Evolutionary conservation across 2,797 vertebrate genomes (phyloP), one percentile per base, ranked within the genome.

Genomic region (Morus bassanus): DNA sequence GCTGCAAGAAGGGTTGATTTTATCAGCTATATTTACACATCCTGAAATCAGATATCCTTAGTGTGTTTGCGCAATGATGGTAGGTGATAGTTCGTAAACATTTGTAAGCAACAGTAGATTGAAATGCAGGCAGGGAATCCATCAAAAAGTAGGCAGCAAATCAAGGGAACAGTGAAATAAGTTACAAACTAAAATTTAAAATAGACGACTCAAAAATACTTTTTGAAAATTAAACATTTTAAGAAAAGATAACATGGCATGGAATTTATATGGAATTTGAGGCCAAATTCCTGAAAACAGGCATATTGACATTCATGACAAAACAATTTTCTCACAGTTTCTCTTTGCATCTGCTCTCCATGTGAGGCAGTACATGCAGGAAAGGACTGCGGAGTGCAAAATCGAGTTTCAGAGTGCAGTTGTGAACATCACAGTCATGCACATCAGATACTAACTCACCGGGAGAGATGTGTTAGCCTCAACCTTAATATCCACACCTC

Each of bases 401-500:
- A 35, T 19, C 37, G 37, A 69, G 13, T 31, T 41, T 51, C 35
- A 35, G 63, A 57, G 35, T 0, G 0, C 9, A 13, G 0, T 10
- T 45, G 6, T 39, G 67, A 53, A 18, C 24, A 18, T 25, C 13
- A 30, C 39, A 79, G 18, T 18, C 18, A 8, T 24, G 13, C 27
- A 9, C 19, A n/a, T 30, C 37, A 51, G 35, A 56, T 12, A 8
- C 31, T 33, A 19, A 63, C 25, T n/a, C 35, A 46, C 7, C n/a
- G 48, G 28, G 17, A 8, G 18, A 22, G 7, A 24, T 4, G 2
- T 11, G 6, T 37, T n/a, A 56, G 28, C 48, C 37, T 19, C n/a
- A 70, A 3, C 7, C 8, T 64, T 59, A n/a, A 46, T 18, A 60
- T 61, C 43, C 12, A 43, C 3, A 0, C 53, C n/a, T 41, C 18